These are phyloP conservation scores for Peucedramus taeniatus DNA, from an alignment of 2,113 vertebrate genomes.

Conservation along the genomic window DNA sequence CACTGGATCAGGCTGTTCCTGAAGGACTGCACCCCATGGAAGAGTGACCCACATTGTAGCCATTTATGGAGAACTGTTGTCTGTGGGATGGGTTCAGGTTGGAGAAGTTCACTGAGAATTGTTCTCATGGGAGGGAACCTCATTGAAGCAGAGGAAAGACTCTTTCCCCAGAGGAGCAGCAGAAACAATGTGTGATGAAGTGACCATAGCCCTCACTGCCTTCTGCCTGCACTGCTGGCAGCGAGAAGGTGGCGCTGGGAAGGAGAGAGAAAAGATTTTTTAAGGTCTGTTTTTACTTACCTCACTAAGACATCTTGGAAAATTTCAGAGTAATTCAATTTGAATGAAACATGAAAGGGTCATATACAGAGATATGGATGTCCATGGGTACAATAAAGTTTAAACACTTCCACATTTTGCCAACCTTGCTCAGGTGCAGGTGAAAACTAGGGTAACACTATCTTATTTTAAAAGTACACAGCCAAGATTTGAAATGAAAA, in stretches of 20 bases:
- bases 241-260: background rate
- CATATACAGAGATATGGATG: background rate
- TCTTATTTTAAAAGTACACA: background rate
- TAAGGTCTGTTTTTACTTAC: background rate
- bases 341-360: background rate
- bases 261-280: background rate
- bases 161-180: background rate
- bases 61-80: background rate
- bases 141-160: background rate
- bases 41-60: background rate
- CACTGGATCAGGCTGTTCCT: background rate
- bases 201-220: too few relatives aligned
- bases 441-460: background rate
- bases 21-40: rapidly evolving
- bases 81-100: background rate
- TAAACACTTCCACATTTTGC: background rate
- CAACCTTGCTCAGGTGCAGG: background rate
- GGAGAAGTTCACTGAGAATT: background rate
- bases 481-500: background rate
- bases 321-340: background rate
- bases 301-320: background rate
- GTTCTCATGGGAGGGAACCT: background rate
- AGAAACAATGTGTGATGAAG: background rate
- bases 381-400: background rate
- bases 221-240: background rate